Conservation (phyloP, 2,797 vertebrate species). For the Muscicapa striata region DNA sequence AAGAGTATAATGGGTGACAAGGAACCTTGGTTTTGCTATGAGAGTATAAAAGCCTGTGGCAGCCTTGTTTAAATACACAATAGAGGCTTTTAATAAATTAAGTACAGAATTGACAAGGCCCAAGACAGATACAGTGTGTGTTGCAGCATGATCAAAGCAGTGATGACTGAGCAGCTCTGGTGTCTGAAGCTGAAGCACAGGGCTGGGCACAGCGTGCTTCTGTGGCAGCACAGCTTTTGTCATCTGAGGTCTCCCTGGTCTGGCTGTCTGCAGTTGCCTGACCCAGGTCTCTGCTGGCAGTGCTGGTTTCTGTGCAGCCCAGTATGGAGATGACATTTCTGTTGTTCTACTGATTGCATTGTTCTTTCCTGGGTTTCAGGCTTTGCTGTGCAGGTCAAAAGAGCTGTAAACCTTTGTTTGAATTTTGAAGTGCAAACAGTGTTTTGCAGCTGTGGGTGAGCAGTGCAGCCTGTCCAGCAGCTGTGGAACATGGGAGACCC, state of each 20-base stretch:
- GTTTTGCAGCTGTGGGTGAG: neutral
- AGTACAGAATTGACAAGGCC: neutral
- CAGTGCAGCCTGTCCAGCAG: neutral
- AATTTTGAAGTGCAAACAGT: neutral
- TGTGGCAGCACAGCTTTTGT: neutral
- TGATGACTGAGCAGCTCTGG: neutral
- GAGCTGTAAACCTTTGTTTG: neutral
- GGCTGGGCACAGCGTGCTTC: neutral
- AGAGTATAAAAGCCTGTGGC: neutral
- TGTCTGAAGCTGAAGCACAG: neutral
- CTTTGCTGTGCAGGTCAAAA: neutral
- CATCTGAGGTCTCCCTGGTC: neutral
- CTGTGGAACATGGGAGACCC: neutral
- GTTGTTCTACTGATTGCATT: neutral
- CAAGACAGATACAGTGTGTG: neutral
- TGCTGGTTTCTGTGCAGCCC: neutral
- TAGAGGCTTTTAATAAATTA: neutral
- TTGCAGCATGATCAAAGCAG: neutral
- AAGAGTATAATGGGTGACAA: neutral
- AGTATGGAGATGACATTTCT: neutral
- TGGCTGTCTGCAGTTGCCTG: neutral
- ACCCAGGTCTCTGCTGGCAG: neutral
- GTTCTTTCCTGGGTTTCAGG: neutral
- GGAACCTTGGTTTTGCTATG: neutral
- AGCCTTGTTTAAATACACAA: neutral